Percentiles rank a stretch among this genome's conserved stretches.
Conservation (phyloP, 2,797 vertebrate genomes). For the Bradypus variegatus region DNA sequence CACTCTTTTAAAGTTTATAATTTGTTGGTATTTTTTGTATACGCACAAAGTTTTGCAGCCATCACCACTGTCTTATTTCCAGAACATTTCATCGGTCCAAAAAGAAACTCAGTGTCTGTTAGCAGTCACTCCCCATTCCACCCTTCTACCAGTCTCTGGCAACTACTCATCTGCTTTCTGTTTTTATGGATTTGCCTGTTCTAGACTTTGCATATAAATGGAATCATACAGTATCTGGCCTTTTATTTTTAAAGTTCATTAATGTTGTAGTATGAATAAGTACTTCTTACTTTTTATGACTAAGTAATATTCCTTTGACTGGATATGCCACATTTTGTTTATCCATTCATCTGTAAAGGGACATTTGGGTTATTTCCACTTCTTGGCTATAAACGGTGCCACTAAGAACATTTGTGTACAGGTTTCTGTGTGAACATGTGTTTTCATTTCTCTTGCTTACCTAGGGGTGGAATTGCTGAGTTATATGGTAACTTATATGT, state of each 20-base stretch:
- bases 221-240: neutral
- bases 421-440: neutral
- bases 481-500: neutral
- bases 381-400: neutral
- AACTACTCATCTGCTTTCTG: neutral
- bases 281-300: neutral
- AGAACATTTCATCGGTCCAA: neutral
- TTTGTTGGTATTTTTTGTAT: neutral
- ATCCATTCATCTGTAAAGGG: neutral
- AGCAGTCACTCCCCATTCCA: neutral
- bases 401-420: neutral
- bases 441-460: conserved; percentile 21
- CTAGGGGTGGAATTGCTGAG: neutral
- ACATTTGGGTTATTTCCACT: neutral
- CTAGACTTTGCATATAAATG: neutral
- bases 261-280: neutral
- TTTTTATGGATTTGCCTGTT: neutral
- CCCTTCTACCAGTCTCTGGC: neutral
- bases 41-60: neutral
- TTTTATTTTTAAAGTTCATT: neutral
- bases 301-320: neutral
- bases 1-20: neutral
- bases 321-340: neutral
- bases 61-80: neutral
- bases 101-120: neutral